phyloP scores from a whole-genome alignment of 2,888 invertebrate genomes.

The Drosophila picticornis region DNA sequence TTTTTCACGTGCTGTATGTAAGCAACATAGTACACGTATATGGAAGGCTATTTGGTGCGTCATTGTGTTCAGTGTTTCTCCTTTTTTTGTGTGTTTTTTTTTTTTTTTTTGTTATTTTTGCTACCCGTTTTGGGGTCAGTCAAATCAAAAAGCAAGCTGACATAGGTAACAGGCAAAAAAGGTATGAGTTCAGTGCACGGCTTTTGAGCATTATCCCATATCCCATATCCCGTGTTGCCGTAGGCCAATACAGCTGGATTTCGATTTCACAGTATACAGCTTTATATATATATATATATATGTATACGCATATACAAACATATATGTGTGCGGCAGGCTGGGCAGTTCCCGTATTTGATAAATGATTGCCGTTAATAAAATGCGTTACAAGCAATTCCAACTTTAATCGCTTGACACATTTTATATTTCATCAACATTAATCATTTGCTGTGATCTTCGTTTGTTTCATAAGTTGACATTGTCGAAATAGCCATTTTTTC shows the following conservation, averaged over 20 bases:
- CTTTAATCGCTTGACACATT: slow-evolving; percentile 77
- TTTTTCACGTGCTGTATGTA: slow-evolving; percentile 36
- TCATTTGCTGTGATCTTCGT: slow-evolving; percentile 64
- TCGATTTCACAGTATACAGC: slow-evolving; percentile 19
- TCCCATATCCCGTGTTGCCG: slow-evolving; percentile 60
- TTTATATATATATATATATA: neutral
- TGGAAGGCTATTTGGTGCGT: slow-evolving; percentile 12
- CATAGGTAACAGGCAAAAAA: slow-evolving; percentile 34
- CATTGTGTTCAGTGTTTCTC: slow-evolving; percentile 5
- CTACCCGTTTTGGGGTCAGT: slow-evolving; percentile 38
- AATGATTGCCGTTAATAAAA: slow-evolving; percentile 73
- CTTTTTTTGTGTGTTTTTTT: neutral
- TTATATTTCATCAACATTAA: slow-evolving; percentile 72
- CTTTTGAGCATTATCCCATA: slow-evolving; percentile 56
- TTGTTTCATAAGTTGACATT: slow-evolving; percentile 21
- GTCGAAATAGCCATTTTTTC: neutral
- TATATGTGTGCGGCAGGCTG: slow-evolving; percentile 1
- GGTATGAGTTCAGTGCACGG: slow-evolving; percentile 33
- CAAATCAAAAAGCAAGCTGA: slow-evolving; percentile 59
- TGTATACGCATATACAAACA: neutral
- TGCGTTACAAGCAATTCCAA: slow-evolving; percentile 58
- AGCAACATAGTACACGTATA: neutral
- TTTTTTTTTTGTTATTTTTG: neutral
- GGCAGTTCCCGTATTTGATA: slow-evolving; percentile 59
- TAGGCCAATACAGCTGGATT: slow-evolving; percentile 13